Conservation (phyloP, 1,140 invertebrate species). For the Anastrepha ludens region DNA sequence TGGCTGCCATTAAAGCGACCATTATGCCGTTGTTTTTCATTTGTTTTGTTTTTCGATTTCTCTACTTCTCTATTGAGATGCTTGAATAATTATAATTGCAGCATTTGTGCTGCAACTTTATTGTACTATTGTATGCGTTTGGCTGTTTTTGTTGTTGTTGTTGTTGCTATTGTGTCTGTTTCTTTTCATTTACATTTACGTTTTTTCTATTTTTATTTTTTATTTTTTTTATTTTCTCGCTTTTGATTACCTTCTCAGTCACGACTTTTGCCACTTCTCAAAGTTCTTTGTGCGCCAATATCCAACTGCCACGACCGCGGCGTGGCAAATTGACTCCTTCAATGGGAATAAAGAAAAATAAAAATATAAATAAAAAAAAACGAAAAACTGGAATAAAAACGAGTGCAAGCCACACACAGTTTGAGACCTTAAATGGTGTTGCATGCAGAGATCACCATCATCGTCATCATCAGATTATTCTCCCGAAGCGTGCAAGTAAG, state of each 20-base stretch:
- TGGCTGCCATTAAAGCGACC: slow-evolving; percentile 18
- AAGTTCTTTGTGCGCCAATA: not conserved
- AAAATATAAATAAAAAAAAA: not conserved
- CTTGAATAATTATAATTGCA: not conserved
- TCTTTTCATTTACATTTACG: not conserved
- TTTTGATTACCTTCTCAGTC: not conserved
- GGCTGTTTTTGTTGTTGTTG: not conserved
- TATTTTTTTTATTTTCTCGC: not conserved
- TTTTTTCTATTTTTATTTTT: not conserved
- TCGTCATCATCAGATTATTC: not conserved
- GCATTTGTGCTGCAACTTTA: not conserved
- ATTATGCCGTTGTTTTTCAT: not conserved
- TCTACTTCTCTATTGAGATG: not conserved
- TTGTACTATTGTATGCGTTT: not conserved
- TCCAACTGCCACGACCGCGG: not conserved
- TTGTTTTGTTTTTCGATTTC: not conserved
- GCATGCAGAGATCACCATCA: not conserved
- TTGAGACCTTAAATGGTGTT: not conserved
- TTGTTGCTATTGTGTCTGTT: not conserved
- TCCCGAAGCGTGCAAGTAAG: not conserved
- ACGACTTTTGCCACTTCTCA: slow-evolving; percentile 15
- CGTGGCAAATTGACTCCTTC: slow-evolving; percentile 18
- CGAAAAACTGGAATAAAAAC: not conserved
- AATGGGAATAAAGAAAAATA: not conserved
- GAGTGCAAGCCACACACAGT: slow-evolving; percentile 16